These are phyloP conservation scores for Julus scanicus DNA, from an alignment of 2,888 invertebrate species.

Conservation along the genomic window DNA sequence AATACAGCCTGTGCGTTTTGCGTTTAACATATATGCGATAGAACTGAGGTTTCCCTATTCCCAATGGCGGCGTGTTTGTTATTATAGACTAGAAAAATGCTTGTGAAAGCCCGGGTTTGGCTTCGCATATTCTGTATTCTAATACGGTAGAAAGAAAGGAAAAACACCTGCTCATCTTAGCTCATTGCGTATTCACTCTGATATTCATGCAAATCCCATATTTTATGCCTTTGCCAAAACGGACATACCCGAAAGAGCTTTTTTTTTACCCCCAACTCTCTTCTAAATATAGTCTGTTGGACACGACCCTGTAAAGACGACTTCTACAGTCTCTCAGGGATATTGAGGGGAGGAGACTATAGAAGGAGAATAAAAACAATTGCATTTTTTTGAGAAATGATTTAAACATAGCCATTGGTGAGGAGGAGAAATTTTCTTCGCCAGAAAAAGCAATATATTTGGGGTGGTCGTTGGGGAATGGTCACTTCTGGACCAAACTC, in stretches of 20 bases:
- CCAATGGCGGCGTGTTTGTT: constrained; percentile 1
- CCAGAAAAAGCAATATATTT: background rate
- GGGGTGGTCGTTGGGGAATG: background rate
- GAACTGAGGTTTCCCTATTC: constrained; percentile 22
- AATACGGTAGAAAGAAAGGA: background rate
- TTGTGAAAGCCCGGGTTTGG: background rate
- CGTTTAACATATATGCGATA: constrained; percentile 1
- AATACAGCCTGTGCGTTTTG: background rate
- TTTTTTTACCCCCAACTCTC: background rate
- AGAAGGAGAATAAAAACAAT: constrained; percentile 21
- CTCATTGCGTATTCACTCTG: constrained; percentile 21
- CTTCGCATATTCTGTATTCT: background rate
- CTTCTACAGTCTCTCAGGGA: background rate
- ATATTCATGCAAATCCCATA: constrained; percentile 39
- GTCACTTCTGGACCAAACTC: background rate
- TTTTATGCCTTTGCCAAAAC: background rate
- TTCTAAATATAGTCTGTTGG: constrained; percentile 23
- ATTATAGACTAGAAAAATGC: background rate
- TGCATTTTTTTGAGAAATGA: constrained; percentile 12
- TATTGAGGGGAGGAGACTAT: background rate
- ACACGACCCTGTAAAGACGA: constrained; percentile 1
- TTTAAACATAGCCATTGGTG: constrained; percentile 29
- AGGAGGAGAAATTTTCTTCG: background rate
- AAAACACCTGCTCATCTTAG: constrained; percentile 32
- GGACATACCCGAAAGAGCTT: constrained; percentile 5